phyloP scores from a whole-genome alignment of 1,140 invertebrate species.

The Chrysoperla carnea region DNA sequence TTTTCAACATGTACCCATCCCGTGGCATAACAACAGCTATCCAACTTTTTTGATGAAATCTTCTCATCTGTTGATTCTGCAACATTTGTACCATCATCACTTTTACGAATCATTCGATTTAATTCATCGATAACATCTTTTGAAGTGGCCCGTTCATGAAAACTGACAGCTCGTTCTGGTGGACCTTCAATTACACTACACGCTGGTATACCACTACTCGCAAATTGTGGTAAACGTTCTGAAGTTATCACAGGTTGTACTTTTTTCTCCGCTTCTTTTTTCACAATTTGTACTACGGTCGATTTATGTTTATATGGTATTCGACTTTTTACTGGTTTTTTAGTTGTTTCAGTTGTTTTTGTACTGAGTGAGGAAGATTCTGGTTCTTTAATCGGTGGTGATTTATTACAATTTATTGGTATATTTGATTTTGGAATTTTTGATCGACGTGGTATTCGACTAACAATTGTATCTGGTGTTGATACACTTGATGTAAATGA shows the following conservation, averaged over 20 bases:
- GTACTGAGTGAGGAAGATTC: constrained; percentile 7
- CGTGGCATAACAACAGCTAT: constrained; percentile 49
- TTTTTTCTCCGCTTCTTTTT: constrained; percentile 11
- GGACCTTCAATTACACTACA: constrained; percentile 26
- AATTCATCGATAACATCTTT: constrained; percentile 61
- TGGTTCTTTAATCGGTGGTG: constrained; percentile 26
- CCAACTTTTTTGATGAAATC: constrained; percentile 25
- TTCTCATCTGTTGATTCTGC: constrained; percentile 15
- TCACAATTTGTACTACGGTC: constrained; percentile 9
- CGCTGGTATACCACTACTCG: constrained; percentile 10
- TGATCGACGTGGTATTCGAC: constrained; percentile 15
- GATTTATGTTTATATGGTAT: constrained; percentile 13
- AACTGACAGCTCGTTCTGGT: constrained; percentile 32
- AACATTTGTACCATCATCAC: constrained; percentile 21
- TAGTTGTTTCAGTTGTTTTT: constrained; percentile 6
- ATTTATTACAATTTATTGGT: constrained; percentile 14
- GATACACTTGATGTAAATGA: constrained; percentile 46
- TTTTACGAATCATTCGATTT: constrained; percentile 49
- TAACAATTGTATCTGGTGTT: constrained; percentile 37
- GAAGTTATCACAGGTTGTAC: constrained; percentile 16
- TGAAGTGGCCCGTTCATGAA: constrained; percentile 50
- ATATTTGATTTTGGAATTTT: neutral
- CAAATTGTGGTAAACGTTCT: constrained; percentile 14
- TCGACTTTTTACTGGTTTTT: constrained; percentile 21
- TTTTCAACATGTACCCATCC: constrained; percentile 62